Evolutionary conservation across 2,797 vertebrate species (phyloP).

Genomic region (Premnoplex brunnescens): DNA sequence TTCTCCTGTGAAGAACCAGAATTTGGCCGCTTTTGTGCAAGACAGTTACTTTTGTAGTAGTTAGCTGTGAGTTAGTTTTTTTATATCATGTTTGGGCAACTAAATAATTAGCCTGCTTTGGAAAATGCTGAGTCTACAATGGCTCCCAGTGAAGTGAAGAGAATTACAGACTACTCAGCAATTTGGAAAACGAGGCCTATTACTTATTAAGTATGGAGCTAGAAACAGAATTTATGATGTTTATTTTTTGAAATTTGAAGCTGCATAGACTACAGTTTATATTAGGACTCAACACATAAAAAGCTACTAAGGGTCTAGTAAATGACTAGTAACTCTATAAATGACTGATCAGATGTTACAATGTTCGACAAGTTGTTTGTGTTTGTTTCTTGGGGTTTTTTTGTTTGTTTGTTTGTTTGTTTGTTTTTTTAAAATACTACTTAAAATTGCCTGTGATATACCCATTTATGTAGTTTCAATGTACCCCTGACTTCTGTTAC

Average conservation of each 20-base stretch:
- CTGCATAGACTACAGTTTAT: not conserved
- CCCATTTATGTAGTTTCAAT: not conserved
- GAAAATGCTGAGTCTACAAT: conserved; percentile 52
- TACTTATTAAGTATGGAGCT: conserved; percentile 50
- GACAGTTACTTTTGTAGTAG: not conserved
- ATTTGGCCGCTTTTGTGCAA: not conserved
- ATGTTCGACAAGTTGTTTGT: not conserved
- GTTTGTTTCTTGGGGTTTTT: too few species aligned
- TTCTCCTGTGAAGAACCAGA: not conserved
- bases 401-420: too few species aligned
- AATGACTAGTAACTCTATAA: not conserved
- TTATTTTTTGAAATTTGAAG: conserved; percentile 16
- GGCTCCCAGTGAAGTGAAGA: conserved; percentile 36
- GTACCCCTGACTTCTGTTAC: not conserved
- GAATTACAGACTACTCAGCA: conserved; percentile 56
- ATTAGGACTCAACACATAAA: not conserved
- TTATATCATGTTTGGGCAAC: conserved; percentile 49
- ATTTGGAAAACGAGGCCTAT: conserved; percentile 29
- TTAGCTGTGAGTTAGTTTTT: conserved; percentile 23
- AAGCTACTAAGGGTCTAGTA: not conserved
- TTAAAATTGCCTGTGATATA: not conserved
- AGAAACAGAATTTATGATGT: conserved; percentile 16
- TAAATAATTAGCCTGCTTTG: conserved; percentile 52
- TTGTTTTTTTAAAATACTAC: not conserved
- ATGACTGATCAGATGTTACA: not conserved